These are phyloP conservation scores for Tinamus major DNA, from an alignment of 2,797 vertebrate species.

Conservation along the genomic window DNA sequence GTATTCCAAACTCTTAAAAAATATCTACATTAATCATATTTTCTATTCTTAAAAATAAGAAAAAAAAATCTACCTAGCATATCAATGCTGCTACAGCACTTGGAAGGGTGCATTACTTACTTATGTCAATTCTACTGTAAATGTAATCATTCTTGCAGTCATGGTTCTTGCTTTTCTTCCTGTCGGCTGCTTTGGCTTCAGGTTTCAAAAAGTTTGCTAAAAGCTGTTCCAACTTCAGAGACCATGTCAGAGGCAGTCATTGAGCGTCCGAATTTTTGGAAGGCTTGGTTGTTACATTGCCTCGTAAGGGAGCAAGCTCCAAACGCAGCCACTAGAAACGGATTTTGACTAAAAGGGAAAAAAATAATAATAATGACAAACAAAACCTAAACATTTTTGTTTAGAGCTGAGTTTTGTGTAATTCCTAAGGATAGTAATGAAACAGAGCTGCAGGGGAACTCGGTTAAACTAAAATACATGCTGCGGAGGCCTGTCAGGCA, in stretches of 20 bases:
- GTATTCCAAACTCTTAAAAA: conserved; percentile 70
- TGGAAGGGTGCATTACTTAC: conserved; percentile 57
- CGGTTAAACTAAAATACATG: background rate
- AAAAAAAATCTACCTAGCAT: conserved; percentile 63
- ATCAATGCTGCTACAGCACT: conserved; percentile 63
- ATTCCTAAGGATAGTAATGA: background rate
- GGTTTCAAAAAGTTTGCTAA: conserved; percentile 92
- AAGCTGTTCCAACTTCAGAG: conserved; percentile 91
- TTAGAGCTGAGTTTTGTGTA: background rate
- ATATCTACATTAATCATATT: conserved; percentile 67
- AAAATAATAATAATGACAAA: background rate
- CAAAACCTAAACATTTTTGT: background rate
- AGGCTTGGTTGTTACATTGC: conserved; percentile 94
- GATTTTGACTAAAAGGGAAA: conserved; percentile 84
- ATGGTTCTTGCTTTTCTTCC: background rate
- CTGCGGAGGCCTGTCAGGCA: no score
- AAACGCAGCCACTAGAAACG: conserved; percentile 91
- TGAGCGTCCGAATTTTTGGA: conserved; percentile 90
- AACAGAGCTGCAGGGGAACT: background rate
- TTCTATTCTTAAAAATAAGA: conserved; percentile 68
- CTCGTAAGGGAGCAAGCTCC: conserved; percentile 93
- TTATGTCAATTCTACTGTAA: conserved; percentile 37
- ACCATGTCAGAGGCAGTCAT: conserved; percentile 96
- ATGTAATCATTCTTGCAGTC: conserved; percentile 42
- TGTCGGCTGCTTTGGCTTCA: conserved; percentile 77